Evolutionary conservation across 2,888 invertebrate genomes (phyloP), one percentile per base, ranked within the genome.

Genomic region (Amiota mariae): DNA sequence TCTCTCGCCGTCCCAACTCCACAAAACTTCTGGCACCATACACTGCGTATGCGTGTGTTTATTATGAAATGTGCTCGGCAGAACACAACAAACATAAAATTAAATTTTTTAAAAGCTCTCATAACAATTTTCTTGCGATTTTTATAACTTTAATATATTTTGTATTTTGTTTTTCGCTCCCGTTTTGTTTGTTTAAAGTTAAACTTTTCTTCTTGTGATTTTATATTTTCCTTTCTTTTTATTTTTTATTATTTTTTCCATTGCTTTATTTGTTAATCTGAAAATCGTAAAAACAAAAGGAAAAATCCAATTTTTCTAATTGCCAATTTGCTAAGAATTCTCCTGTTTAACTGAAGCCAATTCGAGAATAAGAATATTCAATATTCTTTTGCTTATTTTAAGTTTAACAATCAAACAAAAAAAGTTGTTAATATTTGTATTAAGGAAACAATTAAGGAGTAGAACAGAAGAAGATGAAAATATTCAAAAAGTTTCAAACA

Each of bases 251-350:
- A 4, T 36, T 36, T 36, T 36, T 6, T 6, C 54, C n/a, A 54
- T n/a, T 0, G 12, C 12, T 54, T 54, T 54, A 54, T 54, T n/a
- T 10, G 13, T 3, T 54, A 54, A 54, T n/a, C 12, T n/a, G 13
- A 54, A 12, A 54, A 12, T n/a, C 54, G 8, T 11, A 24, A 20
- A 68, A 20, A 63, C 63, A 68, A 67, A 68, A 68, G 24, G 13
- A 8, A 51, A 68, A 24, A 51, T 51, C 20, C 67, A 68, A 68
- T 68, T 68, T 24, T 51, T 24, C 51, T 68, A 68, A 68, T 68
- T 68, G 67, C 51, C 67, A 48, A 68, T 68, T 68, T 54, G 8
- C 12, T 36, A 6, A 36, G 36, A 36, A 36, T 36, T 36, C 36
- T 36, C 36, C 2, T 4, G 36, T 36, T 36, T 36, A 2, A 36